phyloP scores from a whole-genome alignment of 2,797 vertebrate species.

The Tenualosa ilisha region DNA sequence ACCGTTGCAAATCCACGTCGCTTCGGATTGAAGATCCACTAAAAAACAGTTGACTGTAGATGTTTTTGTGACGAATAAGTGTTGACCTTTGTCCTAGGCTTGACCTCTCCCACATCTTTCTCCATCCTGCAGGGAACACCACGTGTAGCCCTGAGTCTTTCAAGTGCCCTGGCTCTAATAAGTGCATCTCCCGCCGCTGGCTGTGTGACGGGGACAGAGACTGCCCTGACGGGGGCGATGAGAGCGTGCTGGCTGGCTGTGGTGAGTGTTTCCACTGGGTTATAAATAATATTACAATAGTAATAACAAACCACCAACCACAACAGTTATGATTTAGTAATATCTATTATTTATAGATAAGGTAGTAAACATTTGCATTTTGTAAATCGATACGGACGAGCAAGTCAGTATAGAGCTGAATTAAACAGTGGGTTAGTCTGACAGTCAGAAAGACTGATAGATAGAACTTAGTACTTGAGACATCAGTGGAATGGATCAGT shows the following conservation, averaged over 20 bases:
- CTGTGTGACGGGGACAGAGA: conserved; percentile 94
- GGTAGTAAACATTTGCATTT: too few species aligned
- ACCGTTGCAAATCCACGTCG: too few species aligned
- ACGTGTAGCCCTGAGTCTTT: conserved; percentile 88
- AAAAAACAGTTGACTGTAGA: too few species aligned
- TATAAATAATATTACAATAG: not conserved
- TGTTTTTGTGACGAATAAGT: too few species aligned
- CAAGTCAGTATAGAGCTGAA: not conserved
- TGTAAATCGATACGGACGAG: not conserved
- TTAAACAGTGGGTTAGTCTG: not conserved
- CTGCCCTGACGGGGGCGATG: conserved; percentile 90
- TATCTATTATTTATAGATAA: too few species aligned
- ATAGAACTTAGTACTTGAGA: not conserved
- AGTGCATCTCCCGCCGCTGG: conserved; percentile 88
- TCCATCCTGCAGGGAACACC: conserved; percentile 74
- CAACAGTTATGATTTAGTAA: not conserved
- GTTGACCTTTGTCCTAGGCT: not conserved
- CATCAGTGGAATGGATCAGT: not conserved
- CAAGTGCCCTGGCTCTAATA: conserved; percentile 87
- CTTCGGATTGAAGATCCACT: too few species aligned
- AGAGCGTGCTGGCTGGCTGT: conserved; percentile 90
- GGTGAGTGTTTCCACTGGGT: conserved; percentile 73
- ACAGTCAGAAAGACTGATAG: not conserved
- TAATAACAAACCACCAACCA: not conserved
- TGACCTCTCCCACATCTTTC: too few species aligned